phyloP scores from a whole-genome alignment of 2,888 invertebrate species.

The Drosophila pullipes region DNA sequence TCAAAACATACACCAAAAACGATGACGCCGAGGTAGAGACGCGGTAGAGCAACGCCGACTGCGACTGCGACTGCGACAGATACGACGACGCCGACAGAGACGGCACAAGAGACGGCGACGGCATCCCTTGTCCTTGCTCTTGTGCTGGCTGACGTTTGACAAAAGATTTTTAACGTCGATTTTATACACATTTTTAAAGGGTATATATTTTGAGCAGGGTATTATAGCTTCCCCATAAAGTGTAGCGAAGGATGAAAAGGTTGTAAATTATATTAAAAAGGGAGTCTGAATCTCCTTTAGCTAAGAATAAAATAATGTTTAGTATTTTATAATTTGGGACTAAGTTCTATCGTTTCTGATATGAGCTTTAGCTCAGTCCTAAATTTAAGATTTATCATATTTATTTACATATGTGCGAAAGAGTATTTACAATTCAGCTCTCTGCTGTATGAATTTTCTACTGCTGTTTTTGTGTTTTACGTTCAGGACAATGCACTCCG shows the following conservation, averaged over 20 bases:
- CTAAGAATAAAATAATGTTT: neutral
- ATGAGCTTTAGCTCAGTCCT: neutral
- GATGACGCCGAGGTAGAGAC: conserved; percentile 23
- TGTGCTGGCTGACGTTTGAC: conserved; percentile 31
- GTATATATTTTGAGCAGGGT: conserved; percentile 6
- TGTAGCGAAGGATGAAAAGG: neutral
- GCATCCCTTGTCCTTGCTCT: conserved; percentile 50
- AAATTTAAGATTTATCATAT: neutral
- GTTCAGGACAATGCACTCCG: conserved; percentile 75
- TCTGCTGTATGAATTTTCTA: neutral
- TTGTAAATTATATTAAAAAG: neutral
- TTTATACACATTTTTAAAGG: conserved; percentile 51
- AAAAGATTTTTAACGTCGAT: conserved; percentile 39
- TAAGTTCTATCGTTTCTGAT: neutral
- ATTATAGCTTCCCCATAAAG: accelerated
- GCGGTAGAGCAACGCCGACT: conserved; percentile 28
- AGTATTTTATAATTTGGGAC: neutral
- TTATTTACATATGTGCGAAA: neutral
- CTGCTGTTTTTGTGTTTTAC: conserved; percentile 27
- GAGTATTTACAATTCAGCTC: conserved; percentile 20
- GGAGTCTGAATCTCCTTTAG: neutral
- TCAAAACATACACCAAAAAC: conserved; percentile 74
- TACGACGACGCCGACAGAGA: conserved; percentile 30
- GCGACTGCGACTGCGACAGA: conserved; percentile 30
- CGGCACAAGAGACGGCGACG: conserved; percentile 20